Percentiles rank a stretch among this genome's conserved stretches.
Evolutionary conservation across 1,140 invertebrate genomes (phyloP).

Genomic region (Drosophila ercepeae): DNA sequence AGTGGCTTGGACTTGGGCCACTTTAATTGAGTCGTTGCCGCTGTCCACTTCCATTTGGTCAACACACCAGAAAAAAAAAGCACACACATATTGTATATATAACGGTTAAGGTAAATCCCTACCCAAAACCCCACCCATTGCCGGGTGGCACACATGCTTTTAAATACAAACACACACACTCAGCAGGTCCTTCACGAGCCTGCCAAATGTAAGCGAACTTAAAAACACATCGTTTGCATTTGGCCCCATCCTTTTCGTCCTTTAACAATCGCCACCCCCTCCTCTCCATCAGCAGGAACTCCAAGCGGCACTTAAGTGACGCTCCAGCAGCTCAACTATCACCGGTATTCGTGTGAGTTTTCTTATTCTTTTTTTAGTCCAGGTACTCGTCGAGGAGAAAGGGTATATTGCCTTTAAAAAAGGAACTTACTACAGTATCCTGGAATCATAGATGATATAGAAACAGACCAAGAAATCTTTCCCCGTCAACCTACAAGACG

Average conservation of each 20-base stretch:
- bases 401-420: constrained; percentile 29
- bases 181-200: constrained; percentile 61
- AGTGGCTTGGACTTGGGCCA: too few species aligned
- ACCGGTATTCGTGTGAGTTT: constrained; percentile 37
- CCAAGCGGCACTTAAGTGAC: constrained; percentile 75
- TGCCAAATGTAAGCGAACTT: constrained; percentile 81
- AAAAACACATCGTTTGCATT: constrained; percentile 81
- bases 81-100: neutral
- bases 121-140: constrained; percentile 11
- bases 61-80: constrained; percentile 20
- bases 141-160: constrained; percentile 48
- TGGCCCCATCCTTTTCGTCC: constrained; percentile 12
- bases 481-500: too few species aligned
- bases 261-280: neutral
- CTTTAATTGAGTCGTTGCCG: constrained; percentile 50
- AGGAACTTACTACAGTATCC: neutral
- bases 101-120: constrained; percentile 29
- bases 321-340: constrained; percentile 78
- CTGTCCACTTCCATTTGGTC: constrained; percentile 25
- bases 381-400: constrained; percentile 22
- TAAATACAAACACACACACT: constrained; percentile 67
- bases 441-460: neutral
- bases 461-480: too few species aligned
- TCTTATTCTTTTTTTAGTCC: constrained; percentile 40
- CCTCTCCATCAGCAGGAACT: constrained; percentile 23